Percentiles rank a stretch among this genome's conserved stretches.
These are phyloP conservation scores for Pycnomerus fuliginosus DNA, from an alignment of 2,888 invertebrate species.

Conservation along the genomic window DNA sequence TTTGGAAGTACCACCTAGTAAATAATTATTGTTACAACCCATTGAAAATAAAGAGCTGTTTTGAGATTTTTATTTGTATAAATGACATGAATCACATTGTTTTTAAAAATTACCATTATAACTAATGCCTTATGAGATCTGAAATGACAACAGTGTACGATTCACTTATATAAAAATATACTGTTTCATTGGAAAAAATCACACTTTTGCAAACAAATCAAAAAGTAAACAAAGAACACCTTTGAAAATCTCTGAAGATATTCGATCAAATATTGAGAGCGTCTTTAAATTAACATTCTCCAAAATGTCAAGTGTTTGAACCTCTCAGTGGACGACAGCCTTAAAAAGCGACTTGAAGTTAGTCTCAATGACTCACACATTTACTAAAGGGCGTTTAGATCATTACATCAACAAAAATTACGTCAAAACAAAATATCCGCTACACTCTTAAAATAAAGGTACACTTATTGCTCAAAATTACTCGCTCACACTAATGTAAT, in stretches of 20 bases:
- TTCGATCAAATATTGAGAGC: too few species aligned
- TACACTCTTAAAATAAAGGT: constrained; percentile 7
- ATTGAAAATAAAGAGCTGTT: constrained; percentile 8
- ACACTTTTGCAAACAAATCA: too few species aligned
- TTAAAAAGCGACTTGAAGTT: too few species aligned
- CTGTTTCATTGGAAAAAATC: constrained; percentile 6
- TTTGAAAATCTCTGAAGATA: too few species aligned
- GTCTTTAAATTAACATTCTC: too few species aligned
- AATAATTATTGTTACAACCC: constrained; percentile 4
- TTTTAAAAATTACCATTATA: constrained; percentile 11
- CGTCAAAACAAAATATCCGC: not conserved
- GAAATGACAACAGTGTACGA: constrained; percentile 16
- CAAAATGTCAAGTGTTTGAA: too few species aligned
- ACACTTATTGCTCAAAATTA: constrained; percentile 17
- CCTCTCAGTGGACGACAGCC: not conserved
- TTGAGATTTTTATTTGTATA: constrained; percentile 23
- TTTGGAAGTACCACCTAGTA: constrained; percentile 48
- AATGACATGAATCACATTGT: constrained; percentile 27
- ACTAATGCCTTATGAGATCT: constrained; percentile 23
- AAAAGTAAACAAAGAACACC: too few species aligned
- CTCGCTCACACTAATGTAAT: constrained; percentile 8
- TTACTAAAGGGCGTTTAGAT: constrained; percentile 10
- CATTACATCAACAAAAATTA: constrained; percentile 10
- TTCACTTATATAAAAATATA: constrained; percentile 19
- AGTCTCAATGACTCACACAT: too few species aligned